Percentiles rank a stretch among this genome's conserved stretches.
Evolutionary conservation across 1,140 invertebrate genomes (phyloP).

Genomic region (Drosophila aff.): DNA sequence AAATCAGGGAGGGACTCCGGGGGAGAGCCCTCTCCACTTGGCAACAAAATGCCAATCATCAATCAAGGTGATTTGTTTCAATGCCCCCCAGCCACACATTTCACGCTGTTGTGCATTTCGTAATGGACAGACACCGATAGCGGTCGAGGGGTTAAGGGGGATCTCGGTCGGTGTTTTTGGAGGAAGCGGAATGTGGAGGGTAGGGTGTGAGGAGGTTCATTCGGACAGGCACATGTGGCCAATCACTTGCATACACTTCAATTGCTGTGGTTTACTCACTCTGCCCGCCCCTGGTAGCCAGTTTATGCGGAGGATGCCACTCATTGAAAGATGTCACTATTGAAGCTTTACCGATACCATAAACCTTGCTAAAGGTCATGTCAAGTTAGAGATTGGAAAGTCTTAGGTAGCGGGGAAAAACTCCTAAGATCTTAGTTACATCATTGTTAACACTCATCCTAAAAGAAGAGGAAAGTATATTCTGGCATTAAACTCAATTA

Average conservation of each 20-base stretch:
- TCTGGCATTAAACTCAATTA: background rate
- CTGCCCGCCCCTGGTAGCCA: background rate
- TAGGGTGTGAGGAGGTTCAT: slow-evolving; percentile 33
- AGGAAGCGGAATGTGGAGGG: background rate
- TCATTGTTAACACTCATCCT: too few relatives aligned
- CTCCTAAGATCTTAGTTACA: too few relatives aligned
- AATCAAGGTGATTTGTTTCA: slow-evolving; percentile 83
- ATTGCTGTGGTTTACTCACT: slow-evolving; percentile 59
- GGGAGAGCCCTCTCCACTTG: slow-evolving; percentile 34
- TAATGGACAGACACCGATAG: slow-evolving; percentile 68
- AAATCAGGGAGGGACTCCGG: slow-evolving; percentile 9
- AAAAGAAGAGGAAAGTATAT: too few relatives aligned
- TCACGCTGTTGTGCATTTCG: slow-evolving; percentile 79
- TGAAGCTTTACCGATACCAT: background rate
- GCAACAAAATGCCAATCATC: slow-evolving; percentile 81
- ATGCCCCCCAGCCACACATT: slow-evolving; percentile 77
- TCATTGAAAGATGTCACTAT: too few relatives aligned
- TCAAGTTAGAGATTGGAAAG: too few relatives aligned
- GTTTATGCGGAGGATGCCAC: slow-evolving; percentile 3
- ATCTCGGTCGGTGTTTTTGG: background rate
- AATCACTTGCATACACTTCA: slow-evolving; percentile 81
- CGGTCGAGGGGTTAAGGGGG: slow-evolving; percentile 4
- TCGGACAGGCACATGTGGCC: slow-evolving; percentile 77
- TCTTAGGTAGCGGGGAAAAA: too few relatives aligned
- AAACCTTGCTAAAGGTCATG: too few relatives aligned